Evolutionary conservation across 1,140 invertebrate species (phyloP).

Genomic region (Papilio dardanus): DNA sequence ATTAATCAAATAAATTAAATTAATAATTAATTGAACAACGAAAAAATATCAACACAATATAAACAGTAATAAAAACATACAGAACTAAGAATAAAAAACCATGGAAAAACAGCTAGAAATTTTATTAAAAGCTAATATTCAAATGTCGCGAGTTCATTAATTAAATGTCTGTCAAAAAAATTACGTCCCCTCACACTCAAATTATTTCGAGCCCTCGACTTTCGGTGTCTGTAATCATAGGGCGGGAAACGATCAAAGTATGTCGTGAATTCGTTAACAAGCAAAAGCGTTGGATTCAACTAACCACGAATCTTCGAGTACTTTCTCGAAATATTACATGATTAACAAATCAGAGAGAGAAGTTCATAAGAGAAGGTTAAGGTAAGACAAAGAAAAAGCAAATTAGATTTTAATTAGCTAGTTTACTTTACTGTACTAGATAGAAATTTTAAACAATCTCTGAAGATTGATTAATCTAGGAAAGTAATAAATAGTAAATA

Average conservation of each 20-base stretch:
- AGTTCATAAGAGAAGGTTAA: neutral
- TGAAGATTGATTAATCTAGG: too few relatives aligned
- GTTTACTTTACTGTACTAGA: too few relatives aligned
- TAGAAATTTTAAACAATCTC: too few relatives aligned
- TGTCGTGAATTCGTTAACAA: slow-evolving; percentile 15
- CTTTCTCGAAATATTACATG: neutral
- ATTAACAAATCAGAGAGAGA: neutral
- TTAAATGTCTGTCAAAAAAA: slow-evolving; percentile 11
- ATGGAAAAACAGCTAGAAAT: neutral
- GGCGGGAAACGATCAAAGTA: neutral
- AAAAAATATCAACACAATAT: too few relatives aligned
- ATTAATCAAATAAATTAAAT: too few relatives aligned
- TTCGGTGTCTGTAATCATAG: slow-evolving; percentile 7
- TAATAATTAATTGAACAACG: too few relatives aligned
- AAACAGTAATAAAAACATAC: neutral
- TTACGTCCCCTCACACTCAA: neutral
- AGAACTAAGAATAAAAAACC: too few relatives aligned
- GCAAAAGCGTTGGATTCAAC: neutral
- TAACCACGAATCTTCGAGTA: slow-evolving; percentile 1
- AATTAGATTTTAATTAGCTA: too few relatives aligned
- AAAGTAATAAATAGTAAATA: too few relatives aligned
- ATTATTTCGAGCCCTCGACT: neutral
- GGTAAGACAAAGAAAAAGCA: neutral
- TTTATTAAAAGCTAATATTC: neutral
- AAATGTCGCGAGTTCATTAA: neutral